Percentiles rank a stretch among this genome's conserved stretches.
Conservation (phyloP, 2,113 vertebrate species). For the Cettia cetti region DNA sequence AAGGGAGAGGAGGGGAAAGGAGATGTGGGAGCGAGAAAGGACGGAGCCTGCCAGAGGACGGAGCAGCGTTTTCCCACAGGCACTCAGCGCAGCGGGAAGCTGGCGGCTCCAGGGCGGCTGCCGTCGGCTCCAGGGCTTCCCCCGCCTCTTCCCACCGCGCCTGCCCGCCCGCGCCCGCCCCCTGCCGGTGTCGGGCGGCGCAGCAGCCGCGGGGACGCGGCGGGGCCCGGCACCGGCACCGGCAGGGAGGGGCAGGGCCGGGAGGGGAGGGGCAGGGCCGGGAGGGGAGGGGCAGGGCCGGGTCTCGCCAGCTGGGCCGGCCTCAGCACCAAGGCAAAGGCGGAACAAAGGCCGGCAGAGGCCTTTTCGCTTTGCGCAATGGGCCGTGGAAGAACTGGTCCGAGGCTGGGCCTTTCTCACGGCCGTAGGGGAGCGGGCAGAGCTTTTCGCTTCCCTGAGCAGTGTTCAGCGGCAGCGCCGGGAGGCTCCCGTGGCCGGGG, state of each 20-base stretch:
- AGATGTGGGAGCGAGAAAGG: too few relatives aligned
- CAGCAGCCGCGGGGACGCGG: not conserved
- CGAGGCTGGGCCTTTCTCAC: not conserved
- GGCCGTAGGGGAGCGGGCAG: not conserved
- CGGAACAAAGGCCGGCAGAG: rapidly evolving
- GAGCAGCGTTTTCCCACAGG: rapidly evolving
- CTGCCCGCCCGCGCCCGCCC: not conserved
- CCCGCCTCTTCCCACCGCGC: not conserved
- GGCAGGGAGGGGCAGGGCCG: too few relatives aligned
- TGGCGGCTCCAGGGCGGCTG: rapidly evolving
- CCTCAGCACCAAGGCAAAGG: rapidly evolving
- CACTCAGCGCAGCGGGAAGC: rapidly evolving
- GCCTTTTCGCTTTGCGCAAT: not conserved
- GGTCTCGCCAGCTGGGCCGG: rapidly evolving
- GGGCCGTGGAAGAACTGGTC: rapidly evolving
- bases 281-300: not conserved
- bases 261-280: too few relatives aligned
- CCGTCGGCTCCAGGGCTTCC: rapidly evolving
- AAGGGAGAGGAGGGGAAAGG: not conserved
- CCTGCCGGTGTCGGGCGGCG: not conserved
- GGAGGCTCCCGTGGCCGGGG: not conserved
- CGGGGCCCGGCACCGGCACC: not conserved
- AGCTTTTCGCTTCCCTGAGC: not conserved
- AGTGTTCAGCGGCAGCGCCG: not conserved
- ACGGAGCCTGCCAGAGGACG: rapidly evolving